Base-by-base conservation (phyloP, 1,140 invertebrate genomes). In the Drosophila virilis region DNA sequence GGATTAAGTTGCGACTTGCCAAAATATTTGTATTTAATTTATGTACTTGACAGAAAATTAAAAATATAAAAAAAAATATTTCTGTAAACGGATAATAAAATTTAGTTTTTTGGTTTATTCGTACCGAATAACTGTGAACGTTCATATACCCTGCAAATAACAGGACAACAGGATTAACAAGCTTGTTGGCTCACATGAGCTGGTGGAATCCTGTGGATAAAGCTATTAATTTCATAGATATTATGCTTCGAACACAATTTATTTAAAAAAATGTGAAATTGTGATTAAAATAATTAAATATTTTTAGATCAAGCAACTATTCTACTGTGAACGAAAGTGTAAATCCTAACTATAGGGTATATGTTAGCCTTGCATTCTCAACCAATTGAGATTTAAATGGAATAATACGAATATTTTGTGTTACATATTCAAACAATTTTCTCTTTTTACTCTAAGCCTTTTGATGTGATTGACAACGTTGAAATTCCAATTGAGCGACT, bases 1-100 rank as follows among this genome's bases (percentile, higher is more conserved):
- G 45, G 50, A 73, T 73, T 45, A 58, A 67, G 40, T 43, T 66
- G 46, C 15, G 15, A 55, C 2, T n/a, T 13, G 13, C 17, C 12
- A 1, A 38, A 46, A 40, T 10, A 32, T 43, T 46, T 37, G n/a
- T 13, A 12, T 67, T 52, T 61, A 38, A 61, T 52, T 54, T 35
- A 17, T 37, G 43, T 1, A 28, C 6, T 32, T 50, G 12, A 33
- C 10, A 33, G 8, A 28, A 17, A 55, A 55, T 1, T 12, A 37
- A 6, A 32, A 32, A 58, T 17, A 17, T n/a, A 8, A 32, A 59
- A 3, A 32, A 9, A 32, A 8, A 15, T 6, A 15, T 45, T 13
- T 8, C 9, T 8, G 3, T 1, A 33, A 51, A 32, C 12, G 12
- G 8, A 51, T 13, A 54, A 37, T 17, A 54, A 46, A 59, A 59